A percentile compares a stretch with the other conserved stretches of the same genome.
These are phyloP conservation scores for Daubentonia madagascariensis DNA, from an alignment of 2,113 vertebrate species.

Conservation along the genomic window DNA sequence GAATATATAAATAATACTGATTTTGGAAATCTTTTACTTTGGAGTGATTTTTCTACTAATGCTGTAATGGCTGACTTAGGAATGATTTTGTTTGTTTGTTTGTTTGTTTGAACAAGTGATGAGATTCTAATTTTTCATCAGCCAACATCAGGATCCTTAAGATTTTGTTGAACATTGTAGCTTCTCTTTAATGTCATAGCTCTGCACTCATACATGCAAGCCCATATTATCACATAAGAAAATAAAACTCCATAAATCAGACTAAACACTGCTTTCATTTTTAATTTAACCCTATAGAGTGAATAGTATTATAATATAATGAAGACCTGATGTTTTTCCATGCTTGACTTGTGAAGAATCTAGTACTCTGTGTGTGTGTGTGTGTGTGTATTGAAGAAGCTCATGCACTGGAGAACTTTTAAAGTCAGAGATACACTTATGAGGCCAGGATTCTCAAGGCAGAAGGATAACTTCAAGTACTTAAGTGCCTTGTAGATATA, in stretches of 20 bases:
- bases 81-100: not conserved
- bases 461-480: not conserved
- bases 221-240: not conserved
- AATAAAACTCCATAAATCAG: not conserved
- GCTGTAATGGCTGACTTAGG: not conserved
- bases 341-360: not conserved
- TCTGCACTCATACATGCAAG: not conserved
- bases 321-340: not conserved
- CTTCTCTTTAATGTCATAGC: not conserved
- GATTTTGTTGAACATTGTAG: not conserved
- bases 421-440: not conserved
- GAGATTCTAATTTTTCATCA: not conserved
- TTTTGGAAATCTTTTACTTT: not conserved
- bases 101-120: not conserved
- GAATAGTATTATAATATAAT: not conserved
- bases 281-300: not conserved
- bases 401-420: not conserved
- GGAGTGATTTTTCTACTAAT: not conserved
- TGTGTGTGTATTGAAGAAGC: not conserved
- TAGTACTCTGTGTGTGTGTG: not conserved
- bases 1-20: not conserved
- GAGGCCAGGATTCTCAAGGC: not conserved
- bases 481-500: not conserved
- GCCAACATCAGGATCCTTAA: not conserved
- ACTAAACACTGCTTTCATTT: not conserved